These are phyloP conservation scores for Cataglyphis livida DNA, from an alignment of 2,888 invertebrate genomes.

Conservation along the genomic window DNA sequence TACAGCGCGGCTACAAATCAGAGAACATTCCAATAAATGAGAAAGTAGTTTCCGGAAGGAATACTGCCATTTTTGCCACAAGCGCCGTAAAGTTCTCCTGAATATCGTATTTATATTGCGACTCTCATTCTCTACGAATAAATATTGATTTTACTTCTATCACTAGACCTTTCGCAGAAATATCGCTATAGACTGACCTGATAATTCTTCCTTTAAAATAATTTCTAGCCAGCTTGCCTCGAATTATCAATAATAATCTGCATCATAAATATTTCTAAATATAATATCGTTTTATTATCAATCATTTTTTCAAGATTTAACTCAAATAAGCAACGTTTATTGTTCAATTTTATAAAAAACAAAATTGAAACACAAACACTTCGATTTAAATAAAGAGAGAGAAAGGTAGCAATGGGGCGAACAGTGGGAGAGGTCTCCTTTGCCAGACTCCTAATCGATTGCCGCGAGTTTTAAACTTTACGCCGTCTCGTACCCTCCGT, in stretches of 20 bases:
- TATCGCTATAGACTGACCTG: slow-evolving; percentile 24
- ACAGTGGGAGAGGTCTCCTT: slow-evolving; percentile 69
- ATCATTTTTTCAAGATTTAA: not conserved
- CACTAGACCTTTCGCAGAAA: slow-evolving; percentile 39
- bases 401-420: slow-evolving; percentile 31
- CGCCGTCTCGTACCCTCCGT: slow-evolving; percentile 73
- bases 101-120: slow-evolving; percentile 71
- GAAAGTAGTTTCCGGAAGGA: slow-evolving; percentile 26
- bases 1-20: not conserved
- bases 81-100: slow-evolving; percentile 60
- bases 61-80: slow-evolving; percentile 30
- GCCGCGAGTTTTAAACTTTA: slow-evolving; percentile 83
- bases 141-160: slow-evolving; percentile 70
- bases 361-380: not conserved
- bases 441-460: slow-evolving; percentile 82
- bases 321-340: no score
- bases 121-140: slow-evolving; percentile 69
- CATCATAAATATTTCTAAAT: not conserved
- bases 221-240: not conserved
- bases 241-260: not conserved
- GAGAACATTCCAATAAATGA: slow-evolving; percentile 51
- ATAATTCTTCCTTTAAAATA: slow-evolving; percentile 14
- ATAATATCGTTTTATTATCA: no score
- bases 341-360: slow-evolving; percentile 1
- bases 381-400: slow-evolving; percentile 34